phyloP scores from a whole-genome alignment of 2,113 vertebrate genomes.

The Epinephelus cyanopodus region DNA sequence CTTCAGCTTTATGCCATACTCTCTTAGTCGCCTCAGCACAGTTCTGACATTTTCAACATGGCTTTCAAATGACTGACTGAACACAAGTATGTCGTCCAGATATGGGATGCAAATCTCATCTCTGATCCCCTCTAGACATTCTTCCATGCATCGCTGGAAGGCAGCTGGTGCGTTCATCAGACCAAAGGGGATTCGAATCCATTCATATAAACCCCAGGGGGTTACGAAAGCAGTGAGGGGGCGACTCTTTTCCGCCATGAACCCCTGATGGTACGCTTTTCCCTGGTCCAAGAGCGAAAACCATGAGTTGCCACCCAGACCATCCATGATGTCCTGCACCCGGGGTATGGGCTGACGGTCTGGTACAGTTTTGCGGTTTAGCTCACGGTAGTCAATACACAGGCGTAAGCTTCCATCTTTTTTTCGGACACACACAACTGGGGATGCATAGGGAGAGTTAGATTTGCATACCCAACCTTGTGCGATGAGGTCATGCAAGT shows the following conservation, averaged over 20 bases:
- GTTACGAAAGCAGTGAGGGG: constrained; percentile 38
- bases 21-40: constrained; percentile 11
- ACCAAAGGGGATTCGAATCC: constrained; percentile 35
- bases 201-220: constrained; percentile 43
- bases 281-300: constrained; percentile 50
- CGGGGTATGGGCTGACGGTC: constrained; percentile 25
- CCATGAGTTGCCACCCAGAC: constrained; percentile 13
- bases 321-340: constrained; percentile 15
- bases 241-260: constrained; percentile 31
- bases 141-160: constrained; percentile 39
- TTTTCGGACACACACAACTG: constrained; percentile 5
- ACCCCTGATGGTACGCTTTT: constrained; percentile 57
- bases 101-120: constrained; percentile 51
- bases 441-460: not conserved
- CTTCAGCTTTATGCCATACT: constrained; percentile 49
- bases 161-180: constrained; percentile 29
- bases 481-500: not conserved
- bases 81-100: constrained; percentile 47
- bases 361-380: constrained; percentile 11
- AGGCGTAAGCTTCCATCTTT: constrained; percentile 3
- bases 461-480: not conserved
- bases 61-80: constrained; percentile 34
- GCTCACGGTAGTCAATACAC: constrained; percentile 18
- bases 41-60: constrained; percentile 5
- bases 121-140: constrained; percentile 8